Evolutionary conservation across 2,888 invertebrate genomes (phyloP).

Genomic region (Drosophila fulvimacula): DNA sequence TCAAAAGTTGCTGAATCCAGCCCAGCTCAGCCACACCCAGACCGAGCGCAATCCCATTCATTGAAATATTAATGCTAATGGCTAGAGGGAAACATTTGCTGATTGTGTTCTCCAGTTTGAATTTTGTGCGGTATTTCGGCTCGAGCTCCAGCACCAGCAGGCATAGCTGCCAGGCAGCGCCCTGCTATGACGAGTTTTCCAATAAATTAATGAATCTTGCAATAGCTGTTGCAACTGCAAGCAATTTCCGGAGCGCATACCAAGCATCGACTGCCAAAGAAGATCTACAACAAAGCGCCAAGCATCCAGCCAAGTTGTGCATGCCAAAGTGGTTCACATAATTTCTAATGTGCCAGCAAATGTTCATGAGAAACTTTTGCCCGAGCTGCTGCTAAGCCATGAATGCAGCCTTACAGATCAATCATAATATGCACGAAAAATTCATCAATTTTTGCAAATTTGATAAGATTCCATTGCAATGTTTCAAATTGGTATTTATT

Average conservation of each 20-base stretch:
- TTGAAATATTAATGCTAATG: slow-evolving; percentile 79
- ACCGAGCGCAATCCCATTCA: slow-evolving; percentile 37
- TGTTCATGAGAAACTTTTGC: slow-evolving; percentile 4
- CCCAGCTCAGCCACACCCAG: neutral
- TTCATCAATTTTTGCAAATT: slow-evolving; percentile 1
- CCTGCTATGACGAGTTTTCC: slow-evolving; percentile 44
- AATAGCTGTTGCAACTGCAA: slow-evolving; percentile 47
- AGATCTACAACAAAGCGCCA: slow-evolving; percentile 4
- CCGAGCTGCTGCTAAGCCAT: neutral
- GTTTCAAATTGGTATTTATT: neutral
- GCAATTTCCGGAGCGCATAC: slow-evolving; percentile 37
- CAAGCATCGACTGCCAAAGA: slow-evolving; percentile 32
- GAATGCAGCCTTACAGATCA: slow-evolving; percentile 5
- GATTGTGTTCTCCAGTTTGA: slow-evolving; percentile 58
- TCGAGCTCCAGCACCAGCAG: neutral
- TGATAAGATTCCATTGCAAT: slow-evolving; percentile 1
- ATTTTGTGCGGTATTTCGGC: slow-evolving; percentile 19
- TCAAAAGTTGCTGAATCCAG: slow-evolving; percentile 48
- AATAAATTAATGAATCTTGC: slow-evolving; percentile 68
- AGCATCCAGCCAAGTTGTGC: slow-evolving; percentile 13
- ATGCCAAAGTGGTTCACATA: slow-evolving; percentile 11
- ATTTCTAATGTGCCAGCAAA: slow-evolving; percentile 17
- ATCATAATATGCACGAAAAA: slow-evolving; percentile 11
- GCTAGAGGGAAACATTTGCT: slow-evolving; percentile 59
- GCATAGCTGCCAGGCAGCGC: neutral